phyloP scores from a whole-genome alignment of 2,888 invertebrate species.

The Brachypalpus laphriformis region DNA sequence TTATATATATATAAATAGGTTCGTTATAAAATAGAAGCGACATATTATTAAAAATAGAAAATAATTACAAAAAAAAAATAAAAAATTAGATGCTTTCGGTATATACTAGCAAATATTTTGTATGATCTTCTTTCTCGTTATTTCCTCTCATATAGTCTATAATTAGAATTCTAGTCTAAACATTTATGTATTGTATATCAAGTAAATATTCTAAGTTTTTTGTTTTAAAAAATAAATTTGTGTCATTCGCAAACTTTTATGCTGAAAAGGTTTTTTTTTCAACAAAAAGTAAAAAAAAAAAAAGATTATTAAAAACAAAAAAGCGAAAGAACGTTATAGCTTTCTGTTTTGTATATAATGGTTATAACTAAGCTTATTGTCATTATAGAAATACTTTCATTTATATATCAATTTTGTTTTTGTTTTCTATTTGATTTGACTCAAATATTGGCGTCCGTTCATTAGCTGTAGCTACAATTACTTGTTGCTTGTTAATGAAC shows the following conservation, averaged over 20 bases:
- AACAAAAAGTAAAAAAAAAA: background rate
- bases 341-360: slow-evolving; percentile 44
- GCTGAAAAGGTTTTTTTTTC: background rate
- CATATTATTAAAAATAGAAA: slow-evolving; percentile 18
- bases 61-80: slow-evolving; percentile 43
- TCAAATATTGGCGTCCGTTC: slow-evolving; percentile 49
- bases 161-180: slow-evolving; percentile 21
- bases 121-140: background rate
- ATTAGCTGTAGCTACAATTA: slow-evolving; percentile 58
- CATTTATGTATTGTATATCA: slow-evolving; percentile 27
- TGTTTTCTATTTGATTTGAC: slow-evolving; percentile 42
- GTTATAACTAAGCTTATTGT: slow-evolving; percentile 71
- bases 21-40: slow-evolving; percentile 53
- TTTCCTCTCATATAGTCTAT: slow-evolving; percentile 19
- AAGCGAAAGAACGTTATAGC: slow-evolving; percentile 22
- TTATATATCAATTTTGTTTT: slow-evolving; percentile 34
- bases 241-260: slow-evolving; percentile 15
- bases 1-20: slow-evolving; percentile 36
- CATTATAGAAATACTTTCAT: slow-evolving; percentile 71
- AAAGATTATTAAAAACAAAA: background rate
- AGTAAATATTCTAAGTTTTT: slow-evolving; percentile 23
- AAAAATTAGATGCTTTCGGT: slow-evolving; percentile 40
- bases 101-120: slow-evolving; percentile 23
- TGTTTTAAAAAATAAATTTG: slow-evolving; percentile 37
- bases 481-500: slow-evolving; percentile 21